phyloP scores from a whole-genome alignment of 2,797 vertebrate species.

The Catostomus latipinnis region DNA sequence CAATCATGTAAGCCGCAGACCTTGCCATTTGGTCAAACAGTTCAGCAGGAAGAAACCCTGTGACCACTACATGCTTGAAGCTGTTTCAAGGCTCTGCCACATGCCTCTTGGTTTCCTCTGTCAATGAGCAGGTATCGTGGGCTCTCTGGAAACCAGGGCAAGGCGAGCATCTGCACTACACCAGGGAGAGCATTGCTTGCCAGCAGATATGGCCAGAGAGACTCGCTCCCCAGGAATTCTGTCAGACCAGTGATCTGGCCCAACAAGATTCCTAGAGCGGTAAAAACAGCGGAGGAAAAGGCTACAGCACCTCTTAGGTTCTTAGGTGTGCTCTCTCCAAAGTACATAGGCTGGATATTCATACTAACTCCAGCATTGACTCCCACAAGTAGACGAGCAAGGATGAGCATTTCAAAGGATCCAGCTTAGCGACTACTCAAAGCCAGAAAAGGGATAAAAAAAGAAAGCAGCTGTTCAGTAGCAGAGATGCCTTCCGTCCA shows the following conservation, averaged over 20 bases:
- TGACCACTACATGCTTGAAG: conserved; percentile 79
- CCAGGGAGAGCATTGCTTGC: conserved; percentile 85
- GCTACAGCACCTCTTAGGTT: conserved; percentile 85
- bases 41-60: conserved; percentile 86
- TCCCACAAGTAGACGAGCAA: conserved; percentile 84
- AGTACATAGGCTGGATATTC: conserved; percentile 92
- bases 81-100: conserved; percentile 76
- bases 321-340: conserved; percentile 88
- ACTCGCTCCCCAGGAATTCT: conserved; percentile 82
- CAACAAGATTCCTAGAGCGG: conserved; percentile 85
- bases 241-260: conserved; percentile 88
- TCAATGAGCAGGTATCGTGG: conserved; percentile 91
- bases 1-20: conserved; percentile 88
- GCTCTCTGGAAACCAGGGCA: conserved; percentile 91
- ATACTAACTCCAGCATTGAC: conserved; percentile 89
- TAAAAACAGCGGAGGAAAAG: conserved; percentile 87
- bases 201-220: conserved; percentile 85
- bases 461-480: conserved; percentile 86
- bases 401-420: conserved; percentile 88
- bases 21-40: conserved; percentile 87
- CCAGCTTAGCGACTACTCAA: conserved; percentile 75
- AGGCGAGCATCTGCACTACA: conserved; percentile 81
- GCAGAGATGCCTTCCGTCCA: conserved; percentile 86
- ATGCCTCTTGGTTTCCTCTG: conserved; percentile 80
- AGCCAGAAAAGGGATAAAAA: conserved; percentile 71